phyloP scores from a whole-genome alignment of 2,888 invertebrate genomes.

The Patella depressa region DNA sequence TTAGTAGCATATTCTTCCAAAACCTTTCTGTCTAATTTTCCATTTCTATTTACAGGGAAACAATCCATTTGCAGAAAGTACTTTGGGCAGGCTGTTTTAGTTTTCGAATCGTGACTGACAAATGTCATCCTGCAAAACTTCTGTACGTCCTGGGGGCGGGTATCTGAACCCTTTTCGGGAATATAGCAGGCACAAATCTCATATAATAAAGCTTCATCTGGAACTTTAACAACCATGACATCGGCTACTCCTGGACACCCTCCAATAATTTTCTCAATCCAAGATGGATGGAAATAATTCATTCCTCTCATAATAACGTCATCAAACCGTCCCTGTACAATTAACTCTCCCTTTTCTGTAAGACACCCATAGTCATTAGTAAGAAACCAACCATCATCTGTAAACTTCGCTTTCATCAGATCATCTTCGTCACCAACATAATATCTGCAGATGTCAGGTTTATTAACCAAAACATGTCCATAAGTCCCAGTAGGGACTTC shows the following conservation, averaged over 20 bases:
- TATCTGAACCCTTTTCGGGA: neutral
- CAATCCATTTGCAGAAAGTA: neutral
- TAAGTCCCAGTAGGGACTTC: no score
- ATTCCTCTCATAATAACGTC: slow-evolving; percentile 23
- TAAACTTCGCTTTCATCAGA: slow-evolving; percentile 15
- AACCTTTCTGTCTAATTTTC: neutral
- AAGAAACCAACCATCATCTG: slow-evolving; percentile 19
- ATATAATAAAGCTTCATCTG: slow-evolving; percentile 13
- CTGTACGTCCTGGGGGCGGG: neutral
- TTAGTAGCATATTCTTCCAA: neutral
- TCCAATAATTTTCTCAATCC: slow-evolving; percentile 21
- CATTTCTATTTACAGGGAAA: neutral
- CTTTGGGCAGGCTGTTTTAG: neutral
- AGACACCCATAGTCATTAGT: slow-evolving; percentile 17
- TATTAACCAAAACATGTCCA: no score
- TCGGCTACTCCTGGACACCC: slow-evolving; percentile 20
- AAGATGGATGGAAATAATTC: slow-evolving; percentile 24
- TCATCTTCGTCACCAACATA: slow-evolving; percentile 2
- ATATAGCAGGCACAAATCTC: slow-evolving; percentile 27
- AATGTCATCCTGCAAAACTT: slow-evolving; percentile 16
- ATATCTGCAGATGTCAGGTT: no score
- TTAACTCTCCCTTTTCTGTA: slow-evolving; percentile 13
- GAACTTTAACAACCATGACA: slow-evolving; percentile 24
- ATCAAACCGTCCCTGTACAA: slow-evolving; percentile 11
- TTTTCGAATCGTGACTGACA: slow-evolving; percentile 10